Evolutionary conservation across 2,113 vertebrate species (phyloP), one percentile per base, ranked within the genome.

Genomic region (Malurus alboscapulatus): DNA sequence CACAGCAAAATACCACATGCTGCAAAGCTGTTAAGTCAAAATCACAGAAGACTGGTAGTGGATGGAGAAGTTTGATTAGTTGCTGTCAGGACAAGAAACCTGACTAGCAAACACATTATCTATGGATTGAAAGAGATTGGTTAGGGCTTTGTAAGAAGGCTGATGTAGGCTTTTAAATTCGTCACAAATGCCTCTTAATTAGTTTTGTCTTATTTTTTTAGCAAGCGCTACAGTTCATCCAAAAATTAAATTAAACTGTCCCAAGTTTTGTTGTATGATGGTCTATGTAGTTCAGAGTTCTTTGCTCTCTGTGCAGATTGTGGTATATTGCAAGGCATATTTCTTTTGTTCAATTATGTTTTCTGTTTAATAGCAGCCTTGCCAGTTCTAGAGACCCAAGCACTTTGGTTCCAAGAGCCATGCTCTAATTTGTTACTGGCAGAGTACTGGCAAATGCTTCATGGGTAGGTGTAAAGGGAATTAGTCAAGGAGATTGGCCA

Each of bases 401-500:
- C 92, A 84, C 62, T 94, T 94, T 48, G 14, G 7, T 86, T 91
- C 27, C 85, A 85, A 50, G 87, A 85, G 86, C 87, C 74, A 30
- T 55, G 53, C 50, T 73, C 22, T 69, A 77, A 74, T 95, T 93
- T 58, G 90, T 59, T 87, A 15, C 29, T 85, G 79, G 90, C 84
- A 90, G 6, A 9, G 3, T 53, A 65, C 62, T 22, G 45, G 30
- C 34, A 84, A 51, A 30, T 93, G 71, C 65, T 96, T 97, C 38
- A 38, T 62, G 53, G 90, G 58, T 88, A 83, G 38, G 16, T 91
- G 40, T 93, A 81, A 92, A 93, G 79, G 58, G 83, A 82, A 71
- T 87, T 83, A 84, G 86, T 93, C 36, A 73, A 91, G 67, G 87
- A 92, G 90, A 84, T 93, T 53, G 61, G 87, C 72, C 63, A 84